Percentiles rank a stretch among this genome's conserved stretches.
Conservation (phyloP, 2,888 invertebrate species). For the Pogonocherus hispidulus region DNA sequence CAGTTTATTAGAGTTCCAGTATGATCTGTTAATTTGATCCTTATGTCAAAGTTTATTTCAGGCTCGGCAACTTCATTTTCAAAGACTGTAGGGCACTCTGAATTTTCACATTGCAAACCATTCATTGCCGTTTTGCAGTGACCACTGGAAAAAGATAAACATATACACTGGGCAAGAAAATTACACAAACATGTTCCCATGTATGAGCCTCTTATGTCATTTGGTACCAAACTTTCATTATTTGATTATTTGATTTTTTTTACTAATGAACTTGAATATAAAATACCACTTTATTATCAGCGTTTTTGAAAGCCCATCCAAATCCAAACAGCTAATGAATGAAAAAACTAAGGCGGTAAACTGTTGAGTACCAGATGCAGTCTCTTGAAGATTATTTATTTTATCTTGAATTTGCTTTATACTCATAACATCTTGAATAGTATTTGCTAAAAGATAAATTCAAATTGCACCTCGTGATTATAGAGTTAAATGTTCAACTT, state of each 20-base stretch:
- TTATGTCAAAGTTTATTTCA: slow-evolving; percentile 72
- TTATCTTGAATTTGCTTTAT: slow-evolving; percentile 72
- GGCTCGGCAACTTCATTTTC: slow-evolving; percentile 60
- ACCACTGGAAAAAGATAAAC: slow-evolving; percentile 53
- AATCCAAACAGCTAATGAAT: slow-evolving; percentile 78
- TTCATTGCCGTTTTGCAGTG: slow-evolving; percentile 57
- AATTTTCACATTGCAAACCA: slow-evolving; percentile 62
- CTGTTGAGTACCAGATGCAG: slow-evolving; percentile 69
- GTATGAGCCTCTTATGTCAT: no score
- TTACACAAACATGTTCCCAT: no score
- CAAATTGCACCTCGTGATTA: not conserved
- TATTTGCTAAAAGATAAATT: slow-evolving; percentile 65
- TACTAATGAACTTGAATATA: no score
- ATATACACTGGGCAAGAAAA: not conserved
- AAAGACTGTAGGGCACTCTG: slow-evolving; percentile 63
- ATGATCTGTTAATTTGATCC: slow-evolving; percentile 77
- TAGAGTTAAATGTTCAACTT: slow-evolving; percentile 48
- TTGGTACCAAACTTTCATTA: no score
- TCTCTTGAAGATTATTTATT: slow-evolving; percentile 63
- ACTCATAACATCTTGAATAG: slow-evolving; percentile 74
- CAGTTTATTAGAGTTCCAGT: slow-evolving; percentile 76
- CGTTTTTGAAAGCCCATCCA: slow-evolving; percentile 71
- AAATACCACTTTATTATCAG: slow-evolving; percentile 66
- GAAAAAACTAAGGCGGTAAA: slow-evolving; percentile 81
- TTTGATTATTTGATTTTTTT: no score